Percentiles rank a stretch among this genome's conserved stretches.
Conservation (phyloP, 2,797 vertebrate species). For the Microctenopoma steveboyesi region DNA sequence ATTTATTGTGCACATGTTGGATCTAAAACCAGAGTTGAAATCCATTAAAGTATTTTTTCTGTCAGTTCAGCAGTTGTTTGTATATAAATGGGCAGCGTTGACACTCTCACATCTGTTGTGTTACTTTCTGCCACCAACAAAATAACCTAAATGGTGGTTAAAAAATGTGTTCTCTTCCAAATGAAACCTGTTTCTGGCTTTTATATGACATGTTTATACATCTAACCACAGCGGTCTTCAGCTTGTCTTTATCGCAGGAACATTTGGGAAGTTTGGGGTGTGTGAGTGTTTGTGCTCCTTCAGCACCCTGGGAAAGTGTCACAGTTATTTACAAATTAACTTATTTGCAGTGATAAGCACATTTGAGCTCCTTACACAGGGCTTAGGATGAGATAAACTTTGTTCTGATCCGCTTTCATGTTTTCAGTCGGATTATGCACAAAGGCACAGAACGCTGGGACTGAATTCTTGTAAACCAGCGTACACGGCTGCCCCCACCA, state of each 20-base stretch:
- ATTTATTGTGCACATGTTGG: conserved; percentile 31
- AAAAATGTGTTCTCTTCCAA: conserved; percentile 50
- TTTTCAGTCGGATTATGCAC: conserved; percentile 60
- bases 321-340: conserved; percentile 61
- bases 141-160: conserved; percentile 44
- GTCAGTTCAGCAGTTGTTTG: conserved; percentile 66
- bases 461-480: conserved; percentile 1
- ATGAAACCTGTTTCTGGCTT: conserved; percentile 42
- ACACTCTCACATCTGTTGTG: conserved; percentile 57
- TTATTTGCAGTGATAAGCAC: conserved; percentile 48
- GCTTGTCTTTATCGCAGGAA: background rate
- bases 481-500: conserved; percentile 10
- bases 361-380: conserved; percentile 43
- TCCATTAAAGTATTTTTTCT: conserved; percentile 56
- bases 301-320: conserved; percentile 62
- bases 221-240: conserved; percentile 28
- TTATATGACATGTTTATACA: conserved; percentile 36
- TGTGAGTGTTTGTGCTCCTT: conserved; percentile 17
- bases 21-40: conserved; percentile 34
- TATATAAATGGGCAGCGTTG: conserved; percentile 59
- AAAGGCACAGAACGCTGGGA: conserved; percentile 38
- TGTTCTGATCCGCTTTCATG: conserved; percentile 53
- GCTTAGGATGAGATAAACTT: conserved; percentile 48
- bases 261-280: background rate
- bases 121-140: conserved; percentile 41